Percentiles rank a stretch among this genome's conserved stretches.
Evolutionary conservation across 1,140 invertebrate genomes (phyloP).

Genomic region (Leptinotarsa undecemlineata): DNA sequence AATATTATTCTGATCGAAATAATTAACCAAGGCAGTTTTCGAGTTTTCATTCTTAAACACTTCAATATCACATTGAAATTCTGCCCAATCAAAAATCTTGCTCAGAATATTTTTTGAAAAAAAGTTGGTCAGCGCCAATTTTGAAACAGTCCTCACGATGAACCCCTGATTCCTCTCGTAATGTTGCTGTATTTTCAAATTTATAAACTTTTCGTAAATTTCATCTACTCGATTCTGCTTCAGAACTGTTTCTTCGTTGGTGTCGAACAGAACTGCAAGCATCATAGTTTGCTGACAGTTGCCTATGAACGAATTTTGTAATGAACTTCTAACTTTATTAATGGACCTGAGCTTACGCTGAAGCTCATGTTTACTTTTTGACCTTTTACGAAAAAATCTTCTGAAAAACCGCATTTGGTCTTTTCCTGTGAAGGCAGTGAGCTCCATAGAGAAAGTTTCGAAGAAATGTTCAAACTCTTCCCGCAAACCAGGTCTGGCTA

Average conservation of each 20-base stretch:
- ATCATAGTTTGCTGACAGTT: conserved; percentile 20
- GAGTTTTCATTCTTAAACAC: background rate
- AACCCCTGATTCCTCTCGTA: background rate
- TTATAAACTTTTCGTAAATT: conserved; percentile 18
- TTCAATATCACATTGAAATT: conserved; percentile 12
- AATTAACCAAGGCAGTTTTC: background rate
- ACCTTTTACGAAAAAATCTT: background rate
- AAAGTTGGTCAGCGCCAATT: conserved; percentile 8
- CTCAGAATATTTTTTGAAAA: conserved; percentile 1
- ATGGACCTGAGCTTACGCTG: background rate
- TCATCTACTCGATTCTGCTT: background rate
- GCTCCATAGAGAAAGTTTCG: conserved; percentile 2
- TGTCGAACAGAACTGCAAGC: conserved; percentile 2
- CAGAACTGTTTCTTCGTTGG: background rate
- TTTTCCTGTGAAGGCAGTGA: conserved; percentile 10
- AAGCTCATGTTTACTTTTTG: background rate
- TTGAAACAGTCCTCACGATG: background rate
- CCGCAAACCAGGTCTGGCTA: conserved; percentile 8
- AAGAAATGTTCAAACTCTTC: conserved; percentile 6
- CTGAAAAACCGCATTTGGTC: conserved; percentile 6
- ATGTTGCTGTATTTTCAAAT: background rate
- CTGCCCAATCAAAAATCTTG: background rate
- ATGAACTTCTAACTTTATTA: background rate
- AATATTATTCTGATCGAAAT: background rate
- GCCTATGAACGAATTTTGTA: conserved; percentile 4